Evolutionary conservation across 2,797 vertebrate species (phyloP), one percentile per base, ranked within the genome.

Genomic region (Enteromius fasciolatus): DNA sequence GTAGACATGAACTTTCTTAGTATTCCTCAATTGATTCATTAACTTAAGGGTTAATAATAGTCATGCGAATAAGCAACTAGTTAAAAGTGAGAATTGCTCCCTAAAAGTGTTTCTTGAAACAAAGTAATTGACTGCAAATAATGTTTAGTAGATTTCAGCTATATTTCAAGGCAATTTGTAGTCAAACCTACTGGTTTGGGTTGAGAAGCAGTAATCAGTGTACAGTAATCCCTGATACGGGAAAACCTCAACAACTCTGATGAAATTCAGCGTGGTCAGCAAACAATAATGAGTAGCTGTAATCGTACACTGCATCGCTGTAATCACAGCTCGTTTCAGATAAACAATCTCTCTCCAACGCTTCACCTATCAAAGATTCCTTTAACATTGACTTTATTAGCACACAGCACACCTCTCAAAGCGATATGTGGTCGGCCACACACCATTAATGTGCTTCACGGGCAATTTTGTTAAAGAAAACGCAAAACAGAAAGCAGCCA

Each of bases 381-480:
- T 92, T 73, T 52, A 33, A 54, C 87, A 25, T 46, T 76, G 88
- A 87, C 84, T 89, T 91, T 81, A 94, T 93, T 94, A 93, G 76
- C 48, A 86, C 87, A 89, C 91, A 92, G 92, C 90, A 88, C 76
- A 70, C 75, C 78, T 57, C 69, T 25, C 78, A 39, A 39, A 79
- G 81, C 84, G 61, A 33, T 52, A 66, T 78, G 85, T 66, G 85
- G 83, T 84, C 78, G 87, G 90, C 86, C 83, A 89, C 85, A 86
- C 85, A 86, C 79, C 90, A 84, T 92, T 94, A 92, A 92, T 92
- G 91, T 91, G 92, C 91, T 80, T 93, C 93, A 94, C 90, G 89
- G 76, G 87, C 90, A 89, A 94, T 95, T 94, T 90, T 87, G 90
- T 91, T 91, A 91, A 93, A 92, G 92, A 90, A 90, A 85, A 90